A percentile compares a stretch with the other conserved stretches of the same genome.
phyloP scores from a whole-genome alignment of 2,113 vertebrate species.

The Speoplatyrhinus poulsoni region DNA sequence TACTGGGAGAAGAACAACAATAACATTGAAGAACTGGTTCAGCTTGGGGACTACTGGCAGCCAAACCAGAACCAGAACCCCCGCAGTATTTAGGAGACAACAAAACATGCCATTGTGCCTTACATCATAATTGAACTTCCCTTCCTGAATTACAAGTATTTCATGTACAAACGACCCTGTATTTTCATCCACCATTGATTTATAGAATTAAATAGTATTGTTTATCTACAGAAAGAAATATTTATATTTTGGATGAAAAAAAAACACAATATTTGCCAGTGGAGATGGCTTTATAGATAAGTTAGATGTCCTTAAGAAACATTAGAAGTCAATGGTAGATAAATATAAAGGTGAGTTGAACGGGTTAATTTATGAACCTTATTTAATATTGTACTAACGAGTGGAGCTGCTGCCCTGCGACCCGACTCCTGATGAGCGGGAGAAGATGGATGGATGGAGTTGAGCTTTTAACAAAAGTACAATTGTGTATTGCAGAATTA shows the following conservation, averaged over 20 bases:
- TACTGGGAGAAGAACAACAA: constrained; percentile 57
- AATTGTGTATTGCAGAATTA: neutral
- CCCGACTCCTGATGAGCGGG: too few relatives aligned
- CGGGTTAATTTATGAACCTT: too few relatives aligned
- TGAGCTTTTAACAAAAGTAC: too few relatives aligned
- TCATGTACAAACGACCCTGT: constrained; percentile 16
- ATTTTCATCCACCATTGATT: neutral
- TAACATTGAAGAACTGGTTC: constrained; percentile 42
- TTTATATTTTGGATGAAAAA: neutral
- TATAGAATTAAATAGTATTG: too few relatives aligned
- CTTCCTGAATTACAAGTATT: neutral
- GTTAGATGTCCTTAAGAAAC: too few relatives aligned
- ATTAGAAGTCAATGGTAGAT: too few relatives aligned
- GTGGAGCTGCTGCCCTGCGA: too few relatives aligned
- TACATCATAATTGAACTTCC: neutral
- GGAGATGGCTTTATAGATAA: too few relatives aligned
- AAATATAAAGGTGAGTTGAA: too few relatives aligned
- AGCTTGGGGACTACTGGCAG: constrained; percentile 22
- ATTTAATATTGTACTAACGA: too few relatives aligned
- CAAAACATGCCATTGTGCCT: constrained; percentile 44
- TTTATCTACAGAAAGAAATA: neutral
- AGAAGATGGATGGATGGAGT: too few relatives aligned
- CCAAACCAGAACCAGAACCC: constrained; percentile 3
- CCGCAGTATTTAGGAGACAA: constrained; percentile 11
- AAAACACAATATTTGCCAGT: neutral